Evolutionary conservation across 2,888 invertebrate genomes (phyloP).

Genomic region (Drosophila mimetica): DNA sequence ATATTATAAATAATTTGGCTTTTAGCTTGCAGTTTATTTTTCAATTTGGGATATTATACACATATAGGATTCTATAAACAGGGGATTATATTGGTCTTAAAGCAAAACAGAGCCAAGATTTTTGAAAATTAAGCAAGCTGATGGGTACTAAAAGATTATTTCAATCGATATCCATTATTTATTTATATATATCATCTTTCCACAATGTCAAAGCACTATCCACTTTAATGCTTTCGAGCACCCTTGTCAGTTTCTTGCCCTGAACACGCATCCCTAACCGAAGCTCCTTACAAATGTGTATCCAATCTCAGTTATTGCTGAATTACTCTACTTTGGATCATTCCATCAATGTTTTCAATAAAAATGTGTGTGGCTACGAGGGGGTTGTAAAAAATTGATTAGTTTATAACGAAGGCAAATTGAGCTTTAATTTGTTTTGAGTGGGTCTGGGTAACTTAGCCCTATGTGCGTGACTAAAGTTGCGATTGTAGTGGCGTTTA

Average conservation of each 20-base stretch:
- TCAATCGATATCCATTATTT: neutral
- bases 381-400: conserved; percentile 39
- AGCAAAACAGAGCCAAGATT: too few relatives aligned
- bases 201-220: neutral
- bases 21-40: conserved; percentile 33
- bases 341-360: conserved; percentile 37
- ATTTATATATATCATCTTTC: neutral
- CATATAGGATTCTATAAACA: conserved; percentile 56
- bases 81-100: conserved; percentile 28
- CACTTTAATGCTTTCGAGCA: neutral
- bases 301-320: conserved; percentile 20
- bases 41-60: conserved; percentile 38
- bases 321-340: conserved; percentile 18
- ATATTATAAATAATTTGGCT: conserved; percentile 20
- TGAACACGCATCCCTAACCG: conserved; percentile 7
- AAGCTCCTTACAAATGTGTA: conserved; percentile 1
- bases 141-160: neutral
- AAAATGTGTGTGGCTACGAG: neutral
- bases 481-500: conserved; percentile 8
- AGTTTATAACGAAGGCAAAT: conserved; percentile 54
- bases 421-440: conserved; percentile 53
- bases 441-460: conserved; percentile 20
- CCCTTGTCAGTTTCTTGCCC: neutral
- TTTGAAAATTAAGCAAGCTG: too few relatives aligned
- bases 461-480: conserved; percentile 39